Conservation (phyloP, 35 echinoderm and acorn worm genomes). For the Hemicentrotus pulcherrimus region DNA sequence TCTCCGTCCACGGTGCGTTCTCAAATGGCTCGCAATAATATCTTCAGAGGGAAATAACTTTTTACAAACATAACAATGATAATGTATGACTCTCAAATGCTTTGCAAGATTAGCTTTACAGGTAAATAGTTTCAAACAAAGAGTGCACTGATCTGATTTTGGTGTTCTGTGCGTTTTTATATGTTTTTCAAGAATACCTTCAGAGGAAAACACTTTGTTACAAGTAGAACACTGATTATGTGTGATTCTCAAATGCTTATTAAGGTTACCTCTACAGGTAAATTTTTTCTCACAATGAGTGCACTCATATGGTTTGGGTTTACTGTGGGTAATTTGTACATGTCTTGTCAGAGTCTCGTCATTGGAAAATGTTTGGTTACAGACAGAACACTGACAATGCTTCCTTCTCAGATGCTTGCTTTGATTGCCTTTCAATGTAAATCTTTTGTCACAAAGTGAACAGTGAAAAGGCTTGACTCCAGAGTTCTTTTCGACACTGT, state of each 20-base stretch:
- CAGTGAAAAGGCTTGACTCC: background rate
- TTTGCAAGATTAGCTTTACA: no score
- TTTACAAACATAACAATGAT: conserved; percentile 53
- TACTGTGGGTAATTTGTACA: background rate
- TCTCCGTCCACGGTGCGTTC: background rate
- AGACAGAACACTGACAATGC: conserved; percentile 56
- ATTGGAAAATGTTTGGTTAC: background rate
- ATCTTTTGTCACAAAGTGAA: background rate
- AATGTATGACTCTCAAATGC: conserved; percentile 59
- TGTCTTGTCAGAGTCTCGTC: conserved; percentile 37
- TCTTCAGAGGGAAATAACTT: background rate
- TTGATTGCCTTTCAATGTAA: background rate
- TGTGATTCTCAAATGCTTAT: background rate
- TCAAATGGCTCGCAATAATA: conserved; percentile 45
- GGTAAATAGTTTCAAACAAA: no score
- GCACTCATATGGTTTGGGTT: background rate
- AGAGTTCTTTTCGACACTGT: background rate
- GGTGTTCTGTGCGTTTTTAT: no score
- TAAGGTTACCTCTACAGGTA: background rate
- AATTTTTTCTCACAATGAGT: no score
- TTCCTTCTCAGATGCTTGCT: conserved; percentile 40
- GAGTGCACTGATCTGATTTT: background rate
- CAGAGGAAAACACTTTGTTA: conserved; percentile 59
- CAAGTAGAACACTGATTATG: background rate
- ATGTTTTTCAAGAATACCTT: background rate